Conservation (phyloP, 2,797 vertebrate genomes). For the Galago senegalensis region DNA sequence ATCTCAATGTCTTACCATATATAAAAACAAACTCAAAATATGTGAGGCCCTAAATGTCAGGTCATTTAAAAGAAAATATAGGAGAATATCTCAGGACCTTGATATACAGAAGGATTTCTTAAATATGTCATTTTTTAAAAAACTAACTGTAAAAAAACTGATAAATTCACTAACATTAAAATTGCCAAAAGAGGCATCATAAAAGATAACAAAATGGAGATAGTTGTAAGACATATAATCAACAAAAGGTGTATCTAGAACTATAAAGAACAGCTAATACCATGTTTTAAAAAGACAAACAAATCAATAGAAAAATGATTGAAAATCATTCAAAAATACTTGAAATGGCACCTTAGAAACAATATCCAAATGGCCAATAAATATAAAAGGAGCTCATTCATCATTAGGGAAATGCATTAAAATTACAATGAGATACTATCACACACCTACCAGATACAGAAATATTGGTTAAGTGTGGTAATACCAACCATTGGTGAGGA, state of each 20-base stretch:
- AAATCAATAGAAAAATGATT: neutral
- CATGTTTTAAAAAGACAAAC: neutral
- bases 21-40: neutral
- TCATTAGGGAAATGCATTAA: neutral
- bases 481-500: neutral
- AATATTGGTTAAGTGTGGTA: neutral
- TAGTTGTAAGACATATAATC: neutral
- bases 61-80: conserved; percentile 17
- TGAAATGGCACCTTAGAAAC: neutral
- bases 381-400: neutral
- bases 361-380: neutral
- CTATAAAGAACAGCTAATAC: neutral
- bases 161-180: neutral
- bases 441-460: neutral
- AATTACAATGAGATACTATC: neutral
- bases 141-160: conserved; percentile 40
- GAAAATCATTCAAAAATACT: neutral
- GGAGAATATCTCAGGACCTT: neutral
- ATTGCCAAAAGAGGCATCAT: neutral
- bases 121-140: conserved; percentile 22
- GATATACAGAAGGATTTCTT: neutral
- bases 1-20: neutral
- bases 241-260: neutral
- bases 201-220: neutral
- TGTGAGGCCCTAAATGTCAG: neutral